Conservation (phyloP, 1,140 invertebrate species). For the Pseudomyrmex dendroicus region DNA sequence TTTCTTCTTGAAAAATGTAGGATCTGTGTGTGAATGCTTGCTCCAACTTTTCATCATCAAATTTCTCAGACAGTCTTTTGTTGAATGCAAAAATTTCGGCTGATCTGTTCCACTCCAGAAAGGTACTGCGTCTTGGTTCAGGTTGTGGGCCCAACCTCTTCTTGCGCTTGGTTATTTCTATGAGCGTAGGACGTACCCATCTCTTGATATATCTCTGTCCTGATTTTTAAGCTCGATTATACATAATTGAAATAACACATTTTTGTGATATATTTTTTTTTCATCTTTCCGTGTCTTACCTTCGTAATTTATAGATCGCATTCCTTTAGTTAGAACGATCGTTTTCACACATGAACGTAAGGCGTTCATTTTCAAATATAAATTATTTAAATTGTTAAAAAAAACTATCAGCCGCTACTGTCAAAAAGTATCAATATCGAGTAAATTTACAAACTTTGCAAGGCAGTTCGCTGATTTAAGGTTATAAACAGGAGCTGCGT, state of each 20-base stretch:
- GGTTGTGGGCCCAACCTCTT: constrained; percentile 77
- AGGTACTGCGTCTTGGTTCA: constrained; percentile 86
- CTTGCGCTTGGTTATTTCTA: constrained; percentile 83
- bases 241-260: background rate
- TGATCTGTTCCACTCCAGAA: constrained; percentile 94
- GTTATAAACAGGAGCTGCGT: too few species aligned
- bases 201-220: constrained; percentile 82
- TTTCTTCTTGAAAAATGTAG: constrained; percentile 90
- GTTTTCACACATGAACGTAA: constrained; percentile 56
- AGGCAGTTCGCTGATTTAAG: background rate
- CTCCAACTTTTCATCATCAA: constrained; percentile 89
- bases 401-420: background rate
- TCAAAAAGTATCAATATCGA: background rate
- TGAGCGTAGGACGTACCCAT: constrained; percentile 86
- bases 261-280: background rate
- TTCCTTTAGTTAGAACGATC: constrained; percentile 1
- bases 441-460: background rate
- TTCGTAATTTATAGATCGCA: constrained; percentile 44
- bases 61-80: constrained; percentile 93
- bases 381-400: background rate
- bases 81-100: constrained; percentile 96
- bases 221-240: constrained; percentile 43
- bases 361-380: constrained; percentile 45
- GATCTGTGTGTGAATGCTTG: constrained; percentile 93
- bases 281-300: constrained; percentile 47